phyloP scores from a whole-genome alignment of 2,888 invertebrate species.

The Brachyptera risi region DNA sequence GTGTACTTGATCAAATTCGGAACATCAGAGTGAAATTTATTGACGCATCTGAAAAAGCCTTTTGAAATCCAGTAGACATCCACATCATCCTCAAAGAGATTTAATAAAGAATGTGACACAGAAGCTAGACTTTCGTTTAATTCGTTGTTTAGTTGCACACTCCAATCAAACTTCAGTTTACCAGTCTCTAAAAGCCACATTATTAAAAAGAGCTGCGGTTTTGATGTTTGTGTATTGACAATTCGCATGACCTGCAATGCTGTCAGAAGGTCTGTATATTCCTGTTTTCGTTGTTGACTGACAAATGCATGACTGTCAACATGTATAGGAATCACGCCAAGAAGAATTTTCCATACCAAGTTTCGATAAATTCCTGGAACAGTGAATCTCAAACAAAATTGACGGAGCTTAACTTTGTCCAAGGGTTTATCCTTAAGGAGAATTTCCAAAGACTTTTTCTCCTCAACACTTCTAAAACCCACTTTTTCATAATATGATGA shows the following conservation, averaged over 20 bases:
- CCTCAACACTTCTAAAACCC: slow-evolving; percentile 85
- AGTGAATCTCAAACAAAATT: slow-evolving; percentile 80
- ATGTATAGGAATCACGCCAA: slow-evolving; percentile 79
- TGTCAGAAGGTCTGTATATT: slow-evolving; percentile 69
- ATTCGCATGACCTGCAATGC: slow-evolving; percentile 65
- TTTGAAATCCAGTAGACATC: slow-evolving; percentile 82
- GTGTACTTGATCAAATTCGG: slow-evolving; percentile 63
- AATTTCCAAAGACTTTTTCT: slow-evolving; percentile 85
- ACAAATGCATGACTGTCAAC: slow-evolving; percentile 72
- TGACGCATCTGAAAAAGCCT: slow-evolving; percentile 66
- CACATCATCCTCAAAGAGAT: slow-evolving; percentile 67
- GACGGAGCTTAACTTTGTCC: slow-evolving; percentile 73
- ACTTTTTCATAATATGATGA: slow-evolving; percentile 56
- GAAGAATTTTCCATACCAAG: slow-evolving; percentile 79
- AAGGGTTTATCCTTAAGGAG: slow-evolving; percentile 79
- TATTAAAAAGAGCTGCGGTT: slow-evolving; percentile 63
- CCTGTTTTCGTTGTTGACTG: slow-evolving; percentile 62
- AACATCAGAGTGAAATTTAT: slow-evolving; percentile 61
- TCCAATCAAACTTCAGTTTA: slow-evolving; percentile 52
- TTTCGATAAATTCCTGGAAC: slow-evolving; percentile 77
- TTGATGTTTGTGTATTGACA: slow-evolving; percentile 59
- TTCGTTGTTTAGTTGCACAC: slow-evolving; percentile 51
- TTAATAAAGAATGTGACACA: slow-evolving; percentile 64
- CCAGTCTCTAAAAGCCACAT: slow-evolving; percentile 82
- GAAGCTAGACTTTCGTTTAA: slow-evolving; percentile 48